Base-by-base conservation (phyloP, 2,888 invertebrate species). In the Hypercompe scribonia region DNA sequence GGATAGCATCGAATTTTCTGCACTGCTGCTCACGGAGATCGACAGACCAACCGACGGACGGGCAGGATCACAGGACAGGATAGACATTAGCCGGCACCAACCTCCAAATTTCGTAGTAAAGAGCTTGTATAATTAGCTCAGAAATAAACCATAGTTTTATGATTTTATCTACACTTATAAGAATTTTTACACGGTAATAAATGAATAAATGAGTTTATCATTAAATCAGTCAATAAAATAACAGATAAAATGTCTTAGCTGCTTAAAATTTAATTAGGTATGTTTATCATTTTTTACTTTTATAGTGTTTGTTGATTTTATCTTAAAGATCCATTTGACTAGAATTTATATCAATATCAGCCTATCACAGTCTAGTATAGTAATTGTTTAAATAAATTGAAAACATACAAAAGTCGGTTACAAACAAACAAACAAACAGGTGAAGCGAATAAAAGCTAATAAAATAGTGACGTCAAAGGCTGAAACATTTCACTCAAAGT, bases 1-100 rank as follows among this genome's bases (percentile, higher is more conserved):
- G 91, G 91, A 91, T 88, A 86, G 88, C 85, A 90, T 90, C 90
- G 86, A 92, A 94, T 94, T 94, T 93, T 90, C 93, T 89, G 93
- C 90, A 90, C 88, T 90, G 91, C 83, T 88, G 93, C 91, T 86
- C 88, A 78, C 80, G 86, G 85, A 91, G 91, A 93, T 93, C 91
- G 89, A 90, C 88, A 78, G 86, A 88, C 87, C 88, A 87, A 28
- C 18, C 61, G 61, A 84, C 80, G 87, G 89, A 89, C 34, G 8
- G 67, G 34, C 33, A n/a, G 50, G 67, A 67, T 33, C 33, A 34
- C 21, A 24, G 46, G 13, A 68, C 68, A 36, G 28, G 24, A 67
- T 21, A 15, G 31, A 42, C 61, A 69, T 69, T 61, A 61, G 33
- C 21, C 42, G 31, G 33, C n/a, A 61, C 33, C n/a, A 46, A 72